Percentiles rank a stretch among this genome's conserved stretches.
Conservation (phyloP, 2,797 vertebrate species). For the Danionella dracula region DNA sequence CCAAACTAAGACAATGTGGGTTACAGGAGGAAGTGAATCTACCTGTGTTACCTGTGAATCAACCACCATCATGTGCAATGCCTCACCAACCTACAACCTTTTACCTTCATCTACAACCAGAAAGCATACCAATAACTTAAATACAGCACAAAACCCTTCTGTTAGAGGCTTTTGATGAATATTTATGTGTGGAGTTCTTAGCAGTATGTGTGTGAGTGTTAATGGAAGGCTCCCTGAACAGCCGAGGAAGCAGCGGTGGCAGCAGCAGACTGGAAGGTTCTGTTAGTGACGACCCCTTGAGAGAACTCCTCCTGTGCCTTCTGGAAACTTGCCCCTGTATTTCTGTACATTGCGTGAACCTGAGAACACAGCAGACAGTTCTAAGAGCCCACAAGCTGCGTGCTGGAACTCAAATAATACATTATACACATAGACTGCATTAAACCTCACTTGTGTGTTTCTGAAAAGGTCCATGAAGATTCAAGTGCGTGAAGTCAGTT, state of each 20-base stretch:
- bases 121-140: background rate
- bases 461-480: too few species aligned
- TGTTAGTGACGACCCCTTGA: slow-evolving; percentile 83
- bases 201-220: background rate
- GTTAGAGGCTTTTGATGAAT: background rate
- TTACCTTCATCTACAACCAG: background rate
- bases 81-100: background rate
- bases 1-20: background rate
- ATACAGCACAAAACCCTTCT: too few species aligned
- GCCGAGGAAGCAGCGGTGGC: slow-evolving; percentile 71
- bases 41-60: background rate
- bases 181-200: background rate
- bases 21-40: background rate
- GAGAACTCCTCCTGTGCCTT: slow-evolving; percentile 96
- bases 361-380: slow-evolving; percentile 45
- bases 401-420: background rate
- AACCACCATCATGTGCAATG: background rate
- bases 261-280: slow-evolving; percentile 76
- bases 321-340: slow-evolving; percentile 93
- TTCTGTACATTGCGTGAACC: slow-evolving; percentile 88
- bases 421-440: too few species aligned
- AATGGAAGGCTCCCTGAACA: slow-evolving; percentile 75
- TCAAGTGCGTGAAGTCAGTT: too few species aligned
- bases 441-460: too few species aligned
- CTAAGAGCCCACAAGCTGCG: background rate